Evolutionary conservation across 2,888 invertebrate species (phyloP).

Genomic region (Resseliella maxima): DNA sequence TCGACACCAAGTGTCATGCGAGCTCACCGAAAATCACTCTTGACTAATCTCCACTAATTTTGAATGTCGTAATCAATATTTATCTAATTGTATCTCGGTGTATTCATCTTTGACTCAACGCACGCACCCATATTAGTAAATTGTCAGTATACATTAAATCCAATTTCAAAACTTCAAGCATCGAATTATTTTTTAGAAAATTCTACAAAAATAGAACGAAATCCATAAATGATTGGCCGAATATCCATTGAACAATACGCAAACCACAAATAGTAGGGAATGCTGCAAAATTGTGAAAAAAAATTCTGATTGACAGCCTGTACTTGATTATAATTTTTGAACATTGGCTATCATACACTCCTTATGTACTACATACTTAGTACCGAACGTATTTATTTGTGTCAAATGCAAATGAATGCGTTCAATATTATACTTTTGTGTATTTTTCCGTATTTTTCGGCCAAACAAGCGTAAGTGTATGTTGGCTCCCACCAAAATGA

Average conservation of each 20-base stretch:
- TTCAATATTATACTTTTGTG: too few relatives aligned
- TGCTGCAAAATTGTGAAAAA: constrained; percentile 30
- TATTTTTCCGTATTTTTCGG: too few relatives aligned
- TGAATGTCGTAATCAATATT: not conserved
- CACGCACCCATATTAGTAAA: not conserved
- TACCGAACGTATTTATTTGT: too few relatives aligned
- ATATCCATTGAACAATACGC: not conserved
- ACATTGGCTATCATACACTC: not conserved
- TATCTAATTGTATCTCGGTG: not conserved
- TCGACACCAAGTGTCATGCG: constrained; percentile 20
- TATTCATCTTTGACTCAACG: not conserved
- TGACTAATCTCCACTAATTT: not conserved
- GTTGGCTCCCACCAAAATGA: too few relatives aligned
- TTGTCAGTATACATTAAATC: not conserved
- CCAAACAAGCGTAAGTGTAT: too few relatives aligned
- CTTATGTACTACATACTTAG: too few relatives aligned
- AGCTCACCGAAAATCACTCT: constrained; percentile 35
- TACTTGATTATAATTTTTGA: not conserved
- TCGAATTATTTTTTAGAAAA: too few relatives aligned
- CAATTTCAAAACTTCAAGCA: too few relatives aligned
- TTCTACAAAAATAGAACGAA: too few relatives aligned
- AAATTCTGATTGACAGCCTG: not conserved
- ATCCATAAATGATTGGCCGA: not conserved
- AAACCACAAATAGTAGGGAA: not conserved
- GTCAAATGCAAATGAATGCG: too few relatives aligned